Percentiles rank a stretch among this genome's conserved stretches.
Evolutionary conservation across 2,113 vertebrate species (phyloP).

Genomic region (Xiphorhynchus elegans): DNA sequence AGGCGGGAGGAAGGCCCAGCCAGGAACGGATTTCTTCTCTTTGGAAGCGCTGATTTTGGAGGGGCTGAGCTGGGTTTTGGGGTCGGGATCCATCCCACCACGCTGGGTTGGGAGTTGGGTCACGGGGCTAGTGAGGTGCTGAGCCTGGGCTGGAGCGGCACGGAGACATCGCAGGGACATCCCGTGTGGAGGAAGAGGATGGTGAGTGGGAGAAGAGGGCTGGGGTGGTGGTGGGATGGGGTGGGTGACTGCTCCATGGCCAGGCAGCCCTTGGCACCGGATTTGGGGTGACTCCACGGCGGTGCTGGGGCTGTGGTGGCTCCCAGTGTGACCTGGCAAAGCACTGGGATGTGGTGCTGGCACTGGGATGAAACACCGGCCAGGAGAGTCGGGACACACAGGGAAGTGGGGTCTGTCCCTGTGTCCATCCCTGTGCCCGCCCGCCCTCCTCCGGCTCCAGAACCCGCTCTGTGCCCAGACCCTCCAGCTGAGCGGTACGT

Average conservation of each 20-base stretch:
- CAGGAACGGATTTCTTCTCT: not conserved
- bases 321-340: fast-evolving
- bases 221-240: fast-evolving
- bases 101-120: not conserved
- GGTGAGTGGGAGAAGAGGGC: not conserved
- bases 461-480: not conserved
- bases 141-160: not conserved
- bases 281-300: not conserved
- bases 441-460: fast-evolving
- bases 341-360: not conserved
- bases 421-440: fast-evolving
- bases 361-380: fast-evolving
- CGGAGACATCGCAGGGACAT: fast-evolving
- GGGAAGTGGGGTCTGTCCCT: not conserved
- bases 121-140: not conserved
- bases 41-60: not conserved
- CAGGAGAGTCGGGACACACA: not conserved
- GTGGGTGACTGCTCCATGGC: fast-evolving
- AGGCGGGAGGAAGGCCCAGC: not conserved
- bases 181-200: not conserved
- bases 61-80: not conserved
- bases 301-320: not conserved
- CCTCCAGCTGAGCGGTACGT: not conserved
- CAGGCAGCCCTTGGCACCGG: not conserved
- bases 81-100: not conserved